Base-by-base conservation (phyloP, 2,888 invertebrate species). In the Gandaritis pyraliata region DNA sequence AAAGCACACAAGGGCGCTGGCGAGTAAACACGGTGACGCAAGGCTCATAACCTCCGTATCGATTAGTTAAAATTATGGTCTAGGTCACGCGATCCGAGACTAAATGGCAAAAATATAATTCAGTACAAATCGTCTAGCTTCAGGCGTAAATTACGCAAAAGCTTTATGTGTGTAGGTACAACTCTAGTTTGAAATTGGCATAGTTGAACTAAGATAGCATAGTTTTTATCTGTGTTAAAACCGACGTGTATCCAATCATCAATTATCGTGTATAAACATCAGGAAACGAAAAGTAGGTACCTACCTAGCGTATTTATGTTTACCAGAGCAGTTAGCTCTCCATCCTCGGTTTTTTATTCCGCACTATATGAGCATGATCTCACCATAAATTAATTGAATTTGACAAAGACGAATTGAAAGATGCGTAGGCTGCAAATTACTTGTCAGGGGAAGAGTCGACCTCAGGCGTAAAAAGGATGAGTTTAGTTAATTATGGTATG, bases 41-140 rank as follows among this genome's bases (percentile, higher is more conserved):
- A 87, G 75, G 76, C 68, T 77, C 77, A 81, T 84, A 83, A 86
- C 83, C 83, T 84, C 78, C 80, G 77, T 85, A 89, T 89, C 82
- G 90, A 90, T 89, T 88, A 86, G 81, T 76, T 75, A 79, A n/a
- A 81, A 83, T 82, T 85, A 82, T 75, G 71, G 74, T 75, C 77
- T 79, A 80, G 79, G 85, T 87, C 89, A 90, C 88, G 90, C 87
- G 75, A 88, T 75, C 75, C 70, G 58, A 49, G 66, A 57, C 70
- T 46, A 49, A 45, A 66, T 68, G 64, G 60, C 61, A 69, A 72
- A 72, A 69, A 69, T 70, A 65, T 62, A 61, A 33, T 30, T 29
- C 41, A 48, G 41, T 6, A 29, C 30, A 45, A 49, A 38, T 45
- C 29, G 49, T 54, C 57, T 52, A 51, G 47, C 18, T 30, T 10